Evolutionary conservation across 2,113 vertebrate genomes (phyloP).

Genomic region (Mungos mungo): DNA sequence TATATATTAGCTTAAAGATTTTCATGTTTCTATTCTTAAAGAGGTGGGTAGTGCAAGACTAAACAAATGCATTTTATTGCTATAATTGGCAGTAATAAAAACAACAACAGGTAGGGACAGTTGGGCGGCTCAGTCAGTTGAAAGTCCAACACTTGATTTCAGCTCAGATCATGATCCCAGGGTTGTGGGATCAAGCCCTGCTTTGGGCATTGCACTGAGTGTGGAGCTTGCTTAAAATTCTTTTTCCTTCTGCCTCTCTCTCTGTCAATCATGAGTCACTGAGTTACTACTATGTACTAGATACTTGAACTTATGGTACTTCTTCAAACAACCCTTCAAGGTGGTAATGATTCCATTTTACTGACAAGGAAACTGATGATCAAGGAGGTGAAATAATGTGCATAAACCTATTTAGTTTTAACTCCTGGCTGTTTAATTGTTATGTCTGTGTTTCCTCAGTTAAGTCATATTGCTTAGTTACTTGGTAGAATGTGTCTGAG

Average conservation of each 20-base stretch:
- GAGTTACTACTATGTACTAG: neutral
- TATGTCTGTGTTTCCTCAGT: neutral
- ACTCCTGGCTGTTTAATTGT: neutral
- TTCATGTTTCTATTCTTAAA: constrained; percentile 45
- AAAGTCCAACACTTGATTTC: too few relatives aligned
- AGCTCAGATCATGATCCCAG: too few relatives aligned
- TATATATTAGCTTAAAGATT: neutral
- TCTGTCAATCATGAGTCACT: neutral
- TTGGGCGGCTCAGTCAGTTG: neutral
- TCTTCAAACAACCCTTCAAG: neutral
- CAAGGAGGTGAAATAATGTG: neutral
- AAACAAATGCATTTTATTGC: neutral
- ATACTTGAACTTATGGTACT: neutral
- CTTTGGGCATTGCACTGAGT: too few relatives aligned
- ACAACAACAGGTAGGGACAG: neutral
- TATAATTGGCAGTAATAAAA: neutral
- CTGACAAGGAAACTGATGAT: neutral
- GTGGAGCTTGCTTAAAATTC: too few relatives aligned
- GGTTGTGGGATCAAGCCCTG: too few relatives aligned
- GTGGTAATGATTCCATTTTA: neutral
- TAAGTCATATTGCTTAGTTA: neutral
- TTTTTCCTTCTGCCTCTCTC: too few relatives aligned
- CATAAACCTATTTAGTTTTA: neutral
- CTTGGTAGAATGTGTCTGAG: neutral
- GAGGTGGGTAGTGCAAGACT: neutral